phyloP scores from a whole-genome alignment of 2,113 vertebrate species.

The Thunnus maccoyii region DNA sequence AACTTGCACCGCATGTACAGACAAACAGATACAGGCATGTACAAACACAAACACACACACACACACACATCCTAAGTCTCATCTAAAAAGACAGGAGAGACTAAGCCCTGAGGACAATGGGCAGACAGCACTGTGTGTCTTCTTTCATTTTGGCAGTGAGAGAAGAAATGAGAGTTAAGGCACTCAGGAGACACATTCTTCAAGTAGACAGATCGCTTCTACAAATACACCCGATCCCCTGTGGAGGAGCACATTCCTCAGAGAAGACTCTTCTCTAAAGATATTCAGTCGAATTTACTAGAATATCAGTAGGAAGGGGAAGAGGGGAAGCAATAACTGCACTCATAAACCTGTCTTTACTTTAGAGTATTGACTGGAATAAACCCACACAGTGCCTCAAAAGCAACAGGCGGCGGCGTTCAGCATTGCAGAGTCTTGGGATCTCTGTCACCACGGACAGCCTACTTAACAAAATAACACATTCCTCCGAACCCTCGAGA shows the following conservation, averaged over 20 bases:
- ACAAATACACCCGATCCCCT: constrained; percentile 72
- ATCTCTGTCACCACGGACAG: constrained; percentile 45
- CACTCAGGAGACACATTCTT: constrained; percentile 72
- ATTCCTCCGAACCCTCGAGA: constrained; percentile 38
- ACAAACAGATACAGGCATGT: constrained; percentile 43
- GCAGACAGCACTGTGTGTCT: constrained; percentile 60
- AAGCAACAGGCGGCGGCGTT: constrained; percentile 28
- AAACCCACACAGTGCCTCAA: constrained; percentile 19
- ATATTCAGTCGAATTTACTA: constrained; percentile 56
- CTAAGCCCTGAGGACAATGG: constrained; percentile 59
- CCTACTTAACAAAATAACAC: constrained; percentile 49
- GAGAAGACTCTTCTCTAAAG: constrained; percentile 57
- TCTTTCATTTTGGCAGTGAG: constrained; percentile 59
- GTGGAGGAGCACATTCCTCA: constrained; percentile 59
- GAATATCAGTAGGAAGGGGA: constrained; percentile 57
- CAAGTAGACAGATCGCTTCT: constrained; percentile 73
- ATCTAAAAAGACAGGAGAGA: constrained; percentile 55
- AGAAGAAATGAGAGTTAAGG: constrained; percentile 68
- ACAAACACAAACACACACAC: constrained; percentile 28
- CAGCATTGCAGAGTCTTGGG: constrained; percentile 13
- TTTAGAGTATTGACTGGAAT: constrained; percentile 50
- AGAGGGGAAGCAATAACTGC: constrained; percentile 34
- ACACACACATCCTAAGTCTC: constrained; percentile 31
- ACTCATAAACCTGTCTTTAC: constrained; percentile 54
- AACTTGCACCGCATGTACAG: constrained; percentile 1